Evolutionary conservation across 2,797 vertebrate genomes (phyloP).

Genomic region (Sebastes nivosus): DNA sequence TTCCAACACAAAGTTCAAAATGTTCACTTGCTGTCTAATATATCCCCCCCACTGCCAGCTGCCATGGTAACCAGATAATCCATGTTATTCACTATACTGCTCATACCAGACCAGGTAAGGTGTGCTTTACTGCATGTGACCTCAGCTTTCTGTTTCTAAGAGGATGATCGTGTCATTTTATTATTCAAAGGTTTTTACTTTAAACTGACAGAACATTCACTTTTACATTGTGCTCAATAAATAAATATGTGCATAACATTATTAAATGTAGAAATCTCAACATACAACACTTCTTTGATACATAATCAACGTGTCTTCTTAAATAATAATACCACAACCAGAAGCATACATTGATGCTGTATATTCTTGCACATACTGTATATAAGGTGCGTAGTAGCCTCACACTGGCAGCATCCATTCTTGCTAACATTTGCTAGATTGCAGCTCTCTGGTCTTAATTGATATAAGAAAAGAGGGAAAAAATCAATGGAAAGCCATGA

Average conservation of each 20-base stretch:
- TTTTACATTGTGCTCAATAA: not conserved
- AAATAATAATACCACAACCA: not conserved
- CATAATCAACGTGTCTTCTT: not conserved
- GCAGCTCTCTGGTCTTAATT: slow-evolving; percentile 52
- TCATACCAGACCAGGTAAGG: not conserved
- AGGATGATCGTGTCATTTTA: not conserved
- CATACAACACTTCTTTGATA: not conserved
- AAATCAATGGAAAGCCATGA: slow-evolving; percentile 55
- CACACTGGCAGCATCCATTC: not conserved
- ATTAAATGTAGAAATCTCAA: not conserved
- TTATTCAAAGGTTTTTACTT: not conserved
- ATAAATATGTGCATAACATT: not conserved
- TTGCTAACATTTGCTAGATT: not conserved
- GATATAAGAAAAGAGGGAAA: slow-evolving; percentile 30
- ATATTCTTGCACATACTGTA: not conserved
- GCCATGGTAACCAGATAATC: too few species aligned
- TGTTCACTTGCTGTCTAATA: too few species aligned
- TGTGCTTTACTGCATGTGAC: not conserved
- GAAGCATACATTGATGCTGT: not conserved
- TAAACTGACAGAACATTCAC: not conserved
- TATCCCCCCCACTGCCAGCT: too few species aligned
- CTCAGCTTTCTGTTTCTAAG: not conserved
- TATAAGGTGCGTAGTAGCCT: not conserved
- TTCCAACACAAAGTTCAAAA: too few species aligned
- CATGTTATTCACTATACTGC: not conserved